Conservation (phyloP, 2,113 vertebrate genomes). For the Willisornis vidua region DNA sequence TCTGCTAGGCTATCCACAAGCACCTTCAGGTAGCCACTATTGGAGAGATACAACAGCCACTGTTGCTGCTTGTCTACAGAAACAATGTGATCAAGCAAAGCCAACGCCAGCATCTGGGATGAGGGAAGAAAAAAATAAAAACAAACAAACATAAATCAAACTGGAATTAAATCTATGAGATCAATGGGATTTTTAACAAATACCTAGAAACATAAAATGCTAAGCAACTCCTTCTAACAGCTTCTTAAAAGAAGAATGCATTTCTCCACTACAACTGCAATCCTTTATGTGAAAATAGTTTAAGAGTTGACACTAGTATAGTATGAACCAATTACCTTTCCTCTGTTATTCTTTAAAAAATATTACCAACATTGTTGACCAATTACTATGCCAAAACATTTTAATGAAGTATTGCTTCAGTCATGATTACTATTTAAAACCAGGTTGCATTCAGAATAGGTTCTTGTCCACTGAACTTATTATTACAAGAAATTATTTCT, state of each 20-base stretch:
- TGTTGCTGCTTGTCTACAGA: slow-evolving; percentile 94
- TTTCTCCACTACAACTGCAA: background rate
- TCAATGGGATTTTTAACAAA: background rate
- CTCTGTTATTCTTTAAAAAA: background rate
- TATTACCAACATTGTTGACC: background rate
- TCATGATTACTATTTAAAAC: background rate
- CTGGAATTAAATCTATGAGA: background rate
- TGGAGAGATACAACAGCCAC: slow-evolving; percentile 93
- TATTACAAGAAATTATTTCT: background rate
- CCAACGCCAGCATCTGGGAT: slow-evolving; percentile 92
- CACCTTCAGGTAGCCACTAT: slow-evolving; percentile 94
- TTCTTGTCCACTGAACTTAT: background rate
- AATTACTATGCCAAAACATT: background rate
- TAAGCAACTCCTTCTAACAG: background rate
- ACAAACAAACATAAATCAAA: background rate
- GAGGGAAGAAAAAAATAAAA: background rate
- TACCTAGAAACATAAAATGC: background rate
- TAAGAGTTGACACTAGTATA: background rate
- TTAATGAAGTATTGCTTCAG: background rate
- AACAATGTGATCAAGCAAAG: slow-evolving; percentile 88
- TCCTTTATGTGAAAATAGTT: background rate
- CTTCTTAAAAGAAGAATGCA: background rate
- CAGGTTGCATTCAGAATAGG: background rate
- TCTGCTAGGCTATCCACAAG: slow-evolving; percentile 92
- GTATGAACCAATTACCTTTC: background rate